These are phyloP conservation scores for Herpetotheres cachinnans DNA, from an alignment of 2,113 vertebrate species.

Conservation along the genomic window DNA sequence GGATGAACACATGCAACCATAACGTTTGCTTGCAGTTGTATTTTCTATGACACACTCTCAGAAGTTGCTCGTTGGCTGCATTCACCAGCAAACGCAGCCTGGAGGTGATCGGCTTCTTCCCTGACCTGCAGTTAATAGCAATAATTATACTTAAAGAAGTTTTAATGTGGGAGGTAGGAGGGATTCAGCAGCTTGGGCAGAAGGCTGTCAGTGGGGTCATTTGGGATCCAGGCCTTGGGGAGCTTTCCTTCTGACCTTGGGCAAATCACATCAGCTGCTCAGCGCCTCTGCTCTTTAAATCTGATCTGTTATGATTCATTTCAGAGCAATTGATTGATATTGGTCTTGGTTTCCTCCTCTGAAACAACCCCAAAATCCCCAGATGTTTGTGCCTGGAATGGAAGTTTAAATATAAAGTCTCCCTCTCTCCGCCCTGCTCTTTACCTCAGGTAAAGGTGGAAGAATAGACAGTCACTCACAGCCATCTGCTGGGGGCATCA, in stretches of 20 bases:
- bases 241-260: not conserved
- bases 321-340: not conserved
- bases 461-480: not conserved
- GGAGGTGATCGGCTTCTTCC: not conserved
- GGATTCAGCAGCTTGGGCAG: not conserved
- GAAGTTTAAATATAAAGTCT: not conserved
- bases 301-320: not conserved
- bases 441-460: not conserved
- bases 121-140: not conserved
- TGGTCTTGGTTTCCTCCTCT: not conserved
- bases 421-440: not conserved
- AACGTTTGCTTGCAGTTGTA: not conserved
- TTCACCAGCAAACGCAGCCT: not conserved
- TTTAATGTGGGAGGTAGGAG: not conserved
- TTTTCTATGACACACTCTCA: not conserved
- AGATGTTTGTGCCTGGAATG: not conserved
- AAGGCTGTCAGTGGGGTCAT: not conserved
- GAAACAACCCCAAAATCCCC: not conserved
- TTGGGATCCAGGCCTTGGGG: not conserved
- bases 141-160: not conserved
- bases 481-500: constrained; percentile 20
- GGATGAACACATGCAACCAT: not conserved
- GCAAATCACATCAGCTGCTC: not conserved
- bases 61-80: not conserved
- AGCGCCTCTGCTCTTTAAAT: not conserved